Evolutionary conservation across 2,888 invertebrate species (phyloP).

Genomic region (Branchipolynoe longqiensis): DNA sequence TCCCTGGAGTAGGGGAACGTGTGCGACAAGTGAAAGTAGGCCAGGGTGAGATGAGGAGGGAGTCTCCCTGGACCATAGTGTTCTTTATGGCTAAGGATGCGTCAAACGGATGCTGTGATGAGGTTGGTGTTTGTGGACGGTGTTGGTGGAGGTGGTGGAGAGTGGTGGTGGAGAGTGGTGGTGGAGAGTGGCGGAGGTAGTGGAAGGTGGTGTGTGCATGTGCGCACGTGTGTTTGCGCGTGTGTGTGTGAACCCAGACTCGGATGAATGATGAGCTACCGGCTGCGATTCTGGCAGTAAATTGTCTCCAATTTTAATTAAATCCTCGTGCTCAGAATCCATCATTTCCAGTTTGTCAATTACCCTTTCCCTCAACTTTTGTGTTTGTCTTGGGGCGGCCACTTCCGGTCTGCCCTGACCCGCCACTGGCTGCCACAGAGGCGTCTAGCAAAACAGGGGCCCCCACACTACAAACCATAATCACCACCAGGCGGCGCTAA

Average conservation of each 20-base stretch:
- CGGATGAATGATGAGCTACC: not conserved
- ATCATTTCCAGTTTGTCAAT: constrained; percentile 53
- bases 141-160: not conserved
- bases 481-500: no score
- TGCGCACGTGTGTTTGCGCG: not conserved
- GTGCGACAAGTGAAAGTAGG: no score
- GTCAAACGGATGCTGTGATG: no score
- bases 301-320: constrained; percentile 52
- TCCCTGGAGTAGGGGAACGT: not conserved
- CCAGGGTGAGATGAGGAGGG: no score
- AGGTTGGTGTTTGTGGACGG: no score
- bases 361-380: constrained; percentile 4
- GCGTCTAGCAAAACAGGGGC: no score
- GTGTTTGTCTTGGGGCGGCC: constrained; percentile 25
- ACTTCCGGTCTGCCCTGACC: not conserved
- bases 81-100: no score
- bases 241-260: not conserved
- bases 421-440: constrained; percentile 5
- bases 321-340: constrained; percentile 43
- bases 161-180: no score
- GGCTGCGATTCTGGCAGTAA: constrained; percentile 23
- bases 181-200: not conserved
- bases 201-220: not conserved
- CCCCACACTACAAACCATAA: no score
- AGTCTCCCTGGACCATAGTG: no score